A percentile compares a stretch with the other conserved stretches of the same genome.
Evolutionary conservation across 2,888 invertebrate genomes (phyloP).

Genomic region (Stenotaenia linearis): DNA sequence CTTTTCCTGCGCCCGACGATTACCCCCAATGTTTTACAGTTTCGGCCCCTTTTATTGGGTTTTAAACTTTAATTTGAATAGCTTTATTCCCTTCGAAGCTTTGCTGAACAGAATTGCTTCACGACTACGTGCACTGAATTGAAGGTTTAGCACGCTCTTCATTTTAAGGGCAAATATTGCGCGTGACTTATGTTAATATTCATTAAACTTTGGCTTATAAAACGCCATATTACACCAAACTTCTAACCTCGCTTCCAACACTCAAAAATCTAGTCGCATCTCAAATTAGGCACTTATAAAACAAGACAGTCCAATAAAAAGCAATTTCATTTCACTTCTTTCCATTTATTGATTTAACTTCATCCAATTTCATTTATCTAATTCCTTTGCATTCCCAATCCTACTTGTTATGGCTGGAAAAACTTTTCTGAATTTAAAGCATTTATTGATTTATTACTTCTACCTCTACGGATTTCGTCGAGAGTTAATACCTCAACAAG

Average conservation of each 20-base stretch:
- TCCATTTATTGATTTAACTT: background rate
- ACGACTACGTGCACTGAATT: background rate
- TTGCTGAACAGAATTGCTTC: background rate
- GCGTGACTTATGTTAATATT: background rate
- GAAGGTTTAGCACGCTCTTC: background rate
- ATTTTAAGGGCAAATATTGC: background rate
- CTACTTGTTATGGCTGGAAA: background rate
- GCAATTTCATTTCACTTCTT: background rate
- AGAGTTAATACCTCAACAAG: background rate
- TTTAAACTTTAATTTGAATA: background rate
- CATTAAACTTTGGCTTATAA: background rate
- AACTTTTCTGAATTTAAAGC: background rate
- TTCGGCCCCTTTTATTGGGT: background rate
- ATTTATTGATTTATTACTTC: background rate
- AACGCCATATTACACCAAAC: background rate
- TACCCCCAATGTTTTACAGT: background rate
- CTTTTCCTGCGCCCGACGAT: background rate
- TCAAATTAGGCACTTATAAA: background rate
- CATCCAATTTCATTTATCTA: background rate
- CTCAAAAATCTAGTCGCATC: too few species aligned
- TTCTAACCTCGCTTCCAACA: background rate
- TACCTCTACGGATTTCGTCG: background rate
- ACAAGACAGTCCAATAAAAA: background rate
- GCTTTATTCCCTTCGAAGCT: background rate
- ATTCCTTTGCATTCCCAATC: background rate